phyloP scores from a whole-genome alignment of 2,113 vertebrate genomes.

The Oryzias celebensis region DNA sequence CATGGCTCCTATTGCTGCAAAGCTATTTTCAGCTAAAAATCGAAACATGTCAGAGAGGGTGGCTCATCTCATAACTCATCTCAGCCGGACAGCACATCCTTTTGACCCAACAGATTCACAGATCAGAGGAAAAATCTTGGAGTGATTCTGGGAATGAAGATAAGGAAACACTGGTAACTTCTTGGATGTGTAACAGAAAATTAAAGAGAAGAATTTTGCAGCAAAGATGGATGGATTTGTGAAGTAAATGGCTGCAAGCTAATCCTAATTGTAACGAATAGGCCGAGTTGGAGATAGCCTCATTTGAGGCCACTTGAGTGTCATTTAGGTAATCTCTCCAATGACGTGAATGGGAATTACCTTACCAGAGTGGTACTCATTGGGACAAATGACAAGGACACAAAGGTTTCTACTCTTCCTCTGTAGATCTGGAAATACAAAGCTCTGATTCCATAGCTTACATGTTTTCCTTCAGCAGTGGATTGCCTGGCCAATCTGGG shows the following conservation, averaged over 20 bases:
- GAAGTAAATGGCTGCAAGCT: conserved; percentile 50
- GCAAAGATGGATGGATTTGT: conserved; percentile 38
- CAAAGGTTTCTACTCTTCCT: not conserved
- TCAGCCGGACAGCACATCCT: conserved; percentile 37
- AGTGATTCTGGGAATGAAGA: conserved; percentile 35
- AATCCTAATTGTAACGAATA: conserved; percentile 60
- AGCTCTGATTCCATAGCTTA: not conserved
- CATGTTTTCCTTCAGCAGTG: not conserved
- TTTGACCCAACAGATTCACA: conserved; percentile 9
- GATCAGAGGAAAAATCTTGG: conserved; percentile 37
- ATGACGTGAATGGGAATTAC: conserved; percentile 35
- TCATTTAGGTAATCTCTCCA: conserved; percentile 55
- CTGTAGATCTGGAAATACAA: not conserved
- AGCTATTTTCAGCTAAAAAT: too few species aligned
- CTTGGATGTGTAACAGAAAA: conserved; percentile 10
- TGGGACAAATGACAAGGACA: conserved; percentile 12
- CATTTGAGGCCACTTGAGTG: conserved; percentile 53
- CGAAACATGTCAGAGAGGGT: not conserved
- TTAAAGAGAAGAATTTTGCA: conserved; percentile 7
- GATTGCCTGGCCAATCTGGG: conserved; percentile 2
- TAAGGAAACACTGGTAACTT: conserved; percentile 37
- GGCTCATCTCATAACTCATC: conserved; percentile 28
- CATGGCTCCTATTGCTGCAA: too few species aligned
- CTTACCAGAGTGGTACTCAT: conserved; percentile 6
- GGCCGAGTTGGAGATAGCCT: conserved; percentile 39